Evolutionary conservation across 2,113 vertebrate genomes (phyloP).

Genomic region (Tiliqua scincoides): DNA sequence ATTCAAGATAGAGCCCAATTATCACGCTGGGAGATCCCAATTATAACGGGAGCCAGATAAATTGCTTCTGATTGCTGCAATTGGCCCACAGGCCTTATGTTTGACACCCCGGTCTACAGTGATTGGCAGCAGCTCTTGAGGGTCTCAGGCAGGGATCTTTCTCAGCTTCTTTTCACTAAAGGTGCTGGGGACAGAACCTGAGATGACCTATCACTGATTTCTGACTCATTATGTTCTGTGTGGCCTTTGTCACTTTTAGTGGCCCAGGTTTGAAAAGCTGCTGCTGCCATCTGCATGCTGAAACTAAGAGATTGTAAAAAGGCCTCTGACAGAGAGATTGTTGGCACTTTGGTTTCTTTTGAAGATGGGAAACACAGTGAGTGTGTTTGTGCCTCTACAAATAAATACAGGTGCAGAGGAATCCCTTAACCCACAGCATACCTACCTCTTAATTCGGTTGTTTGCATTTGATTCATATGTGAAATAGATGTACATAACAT

Average conservation of each 20-base stretch:
- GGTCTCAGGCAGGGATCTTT: background rate
- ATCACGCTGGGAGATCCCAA: too few species aligned
- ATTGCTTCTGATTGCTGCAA: too few species aligned
- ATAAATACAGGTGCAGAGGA: background rate
- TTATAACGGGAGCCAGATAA: too few species aligned
- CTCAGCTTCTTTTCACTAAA: background rate
- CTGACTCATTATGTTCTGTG: background rate
- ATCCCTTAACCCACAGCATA: background rate
- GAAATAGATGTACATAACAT: background rate
- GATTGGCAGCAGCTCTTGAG: too few species aligned
- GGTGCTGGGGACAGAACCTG: background rate
- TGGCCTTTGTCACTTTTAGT: background rate
- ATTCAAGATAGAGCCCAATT: too few species aligned
- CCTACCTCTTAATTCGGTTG: background rate
- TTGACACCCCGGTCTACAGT: too few species aligned
- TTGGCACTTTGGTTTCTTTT: background rate
- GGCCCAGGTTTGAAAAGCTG: background rate
- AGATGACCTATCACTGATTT: background rate
- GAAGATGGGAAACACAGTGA: background rate
- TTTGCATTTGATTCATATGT: constrained; percentile 14
- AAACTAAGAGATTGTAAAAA: background rate
- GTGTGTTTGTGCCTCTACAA: background rate
- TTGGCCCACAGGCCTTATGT: too few species aligned
- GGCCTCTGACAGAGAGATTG: background rate
- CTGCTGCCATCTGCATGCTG: background rate